phyloP scores from a whole-genome alignment of 1,140 invertebrate genomes.

The Eumeta japonica region DNA sequence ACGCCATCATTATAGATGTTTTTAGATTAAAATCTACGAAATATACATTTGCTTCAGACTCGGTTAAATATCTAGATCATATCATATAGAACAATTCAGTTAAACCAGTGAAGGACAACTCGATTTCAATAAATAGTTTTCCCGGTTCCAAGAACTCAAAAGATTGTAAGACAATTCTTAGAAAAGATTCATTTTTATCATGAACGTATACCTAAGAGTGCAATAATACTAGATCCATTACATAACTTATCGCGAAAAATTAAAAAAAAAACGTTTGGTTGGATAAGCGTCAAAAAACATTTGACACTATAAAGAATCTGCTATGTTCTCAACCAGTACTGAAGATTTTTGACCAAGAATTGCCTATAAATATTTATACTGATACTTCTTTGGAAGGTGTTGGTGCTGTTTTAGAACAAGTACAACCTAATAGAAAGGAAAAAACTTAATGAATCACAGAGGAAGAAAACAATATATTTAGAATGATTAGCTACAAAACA shows the following conservation, averaged over 20 bases:
- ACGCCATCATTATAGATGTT: too few relatives aligned
- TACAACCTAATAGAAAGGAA: conserved; percentile 15
- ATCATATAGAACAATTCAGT: conserved; percentile 28
- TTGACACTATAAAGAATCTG: conserved; percentile 21
- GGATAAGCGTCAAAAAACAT: conserved; percentile 22
- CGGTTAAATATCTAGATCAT: conserved; percentile 29
- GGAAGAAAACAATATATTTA: conserved; percentile 6
- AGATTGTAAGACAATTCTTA: too few relatives aligned
- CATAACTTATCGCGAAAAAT: too few relatives aligned
- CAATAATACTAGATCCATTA: too few relatives aligned
- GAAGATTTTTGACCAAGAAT: conserved; percentile 10
- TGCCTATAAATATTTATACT: conserved; percentile 11
- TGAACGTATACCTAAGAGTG: conserved; percentile 12
- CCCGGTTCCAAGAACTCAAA: too few relatives aligned
- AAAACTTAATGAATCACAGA: too few relatives aligned
- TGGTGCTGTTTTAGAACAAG: conserved; percentile 29
- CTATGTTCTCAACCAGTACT: conserved; percentile 11
- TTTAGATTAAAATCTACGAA: conserved; percentile 32
- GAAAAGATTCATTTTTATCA: too few relatives aligned
- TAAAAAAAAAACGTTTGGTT: conserved; percentile 23
- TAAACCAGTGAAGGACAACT: conserved; percentile 23
- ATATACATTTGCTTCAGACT: conserved; percentile 24
- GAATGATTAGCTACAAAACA: neutral
- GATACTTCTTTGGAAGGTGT: conserved; percentile 11
- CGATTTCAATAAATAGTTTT: conserved; percentile 30